phyloP scores from a whole-genome alignment of 2,888 invertebrate genomes.

The Baronia brevicornis region DNA sequence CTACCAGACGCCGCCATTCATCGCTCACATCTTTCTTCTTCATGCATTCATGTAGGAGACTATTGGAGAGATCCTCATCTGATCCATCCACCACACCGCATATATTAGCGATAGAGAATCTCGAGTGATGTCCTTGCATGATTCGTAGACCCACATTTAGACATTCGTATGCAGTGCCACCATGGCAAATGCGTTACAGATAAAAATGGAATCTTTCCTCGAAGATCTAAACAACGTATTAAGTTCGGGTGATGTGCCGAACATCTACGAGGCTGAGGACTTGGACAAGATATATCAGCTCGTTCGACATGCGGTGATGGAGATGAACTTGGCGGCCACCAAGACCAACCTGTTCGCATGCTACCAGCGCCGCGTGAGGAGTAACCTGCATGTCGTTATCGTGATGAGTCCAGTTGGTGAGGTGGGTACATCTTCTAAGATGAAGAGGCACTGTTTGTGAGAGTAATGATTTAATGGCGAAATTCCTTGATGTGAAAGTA shows the following conservation, averaged over 20 bases:
- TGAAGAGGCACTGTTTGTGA: not conserved
- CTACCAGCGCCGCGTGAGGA: conserved; percentile 85
- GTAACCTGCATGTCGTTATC: conserved; percentile 88
- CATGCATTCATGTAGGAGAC: no score
- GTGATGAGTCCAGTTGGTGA: conserved; percentile 88
- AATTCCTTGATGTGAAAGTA: no score
- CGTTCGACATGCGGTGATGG: conserved; percentile 85
- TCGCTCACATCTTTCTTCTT: no score
- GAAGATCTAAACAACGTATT: conserved; percentile 92
- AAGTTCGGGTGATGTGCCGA: conserved; percentile 93
- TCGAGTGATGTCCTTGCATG: no score
- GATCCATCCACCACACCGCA: no score
- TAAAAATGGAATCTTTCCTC: conserved; percentile 90
- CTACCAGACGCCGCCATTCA: no score
- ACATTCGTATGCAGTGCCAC: conserved; percentile 16
- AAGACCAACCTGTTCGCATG: conserved; percentile 90
- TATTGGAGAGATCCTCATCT: no score
- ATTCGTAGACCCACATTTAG: no score
- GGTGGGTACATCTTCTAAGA: conserved; percentile 28
- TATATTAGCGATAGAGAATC: no score
- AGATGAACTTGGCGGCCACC: conserved; percentile 83
- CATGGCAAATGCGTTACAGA: no score
- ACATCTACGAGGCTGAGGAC: conserved; percentile 90
- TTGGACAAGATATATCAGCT: conserved; percentile 82
- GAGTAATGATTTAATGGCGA: no score